These are phyloP conservation scores for Apus apus DNA, from an alignment of 2,113 vertebrate genomes.

Conservation along the genomic window DNA sequence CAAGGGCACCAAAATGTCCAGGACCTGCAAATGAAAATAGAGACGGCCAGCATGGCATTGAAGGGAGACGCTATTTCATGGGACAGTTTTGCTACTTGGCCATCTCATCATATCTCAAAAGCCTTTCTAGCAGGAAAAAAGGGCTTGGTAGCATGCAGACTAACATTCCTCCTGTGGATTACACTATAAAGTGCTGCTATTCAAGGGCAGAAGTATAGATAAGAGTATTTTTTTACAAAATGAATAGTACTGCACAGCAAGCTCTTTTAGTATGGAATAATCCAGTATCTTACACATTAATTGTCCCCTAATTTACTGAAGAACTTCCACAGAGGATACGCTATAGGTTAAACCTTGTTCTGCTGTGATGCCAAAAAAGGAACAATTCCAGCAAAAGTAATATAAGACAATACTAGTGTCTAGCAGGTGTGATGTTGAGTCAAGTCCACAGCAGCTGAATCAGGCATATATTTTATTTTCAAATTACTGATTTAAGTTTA, in stretches of 20 bases:
- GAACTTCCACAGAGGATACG: neutral
- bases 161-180: neutral
- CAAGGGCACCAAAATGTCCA: neutral
- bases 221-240: neutral
- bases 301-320: neutral
- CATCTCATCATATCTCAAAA: neutral
- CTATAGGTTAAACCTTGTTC: neutral
- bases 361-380: neutral
- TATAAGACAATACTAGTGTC: neutral
- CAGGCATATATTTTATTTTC: neutral
- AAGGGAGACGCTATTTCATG: neutral
- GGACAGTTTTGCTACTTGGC: neutral
- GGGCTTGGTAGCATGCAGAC: neutral
- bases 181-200: neutral
- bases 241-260: neutral
- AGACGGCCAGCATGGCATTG: neutral
- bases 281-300: neutral
- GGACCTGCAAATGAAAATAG: neutral
- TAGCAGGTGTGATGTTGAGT: neutral
- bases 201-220: neutral
- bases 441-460: neutral
- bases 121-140: neutral
- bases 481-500: neutral
- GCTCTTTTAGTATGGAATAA: neutral
- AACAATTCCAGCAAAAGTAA: neutral